Percentiles rank a stretch among this genome's conserved stretches.
These are phyloP conservation scores for Chrysodeixis includens DNA, from an alignment of 2,888 invertebrate genomes.

Conservation along the genomic window DNA sequence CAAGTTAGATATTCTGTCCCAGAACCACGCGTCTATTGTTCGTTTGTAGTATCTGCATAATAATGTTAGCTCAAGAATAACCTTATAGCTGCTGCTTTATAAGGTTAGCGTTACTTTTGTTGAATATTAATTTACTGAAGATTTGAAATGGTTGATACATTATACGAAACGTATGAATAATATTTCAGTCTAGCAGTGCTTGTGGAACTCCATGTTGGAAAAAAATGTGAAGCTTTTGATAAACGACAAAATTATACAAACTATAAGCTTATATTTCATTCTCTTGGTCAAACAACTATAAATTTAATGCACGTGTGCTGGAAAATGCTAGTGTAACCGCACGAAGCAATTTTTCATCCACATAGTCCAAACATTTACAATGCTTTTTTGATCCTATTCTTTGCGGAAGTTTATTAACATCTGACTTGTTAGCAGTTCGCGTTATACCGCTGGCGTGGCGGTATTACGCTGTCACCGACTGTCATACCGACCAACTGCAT, in stretches of 20 bases:
- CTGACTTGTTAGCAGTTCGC: conserved; percentile 55
- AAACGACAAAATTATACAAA: conserved; percentile 54
- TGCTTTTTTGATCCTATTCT: conserved; percentile 48
- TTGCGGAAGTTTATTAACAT: conserved; percentile 59
- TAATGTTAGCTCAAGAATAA: neutral
- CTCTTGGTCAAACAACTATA: conserved; percentile 40
- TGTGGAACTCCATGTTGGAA: conserved; percentile 9
- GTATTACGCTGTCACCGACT: conserved; percentile 58
- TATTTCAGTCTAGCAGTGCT: neutral
- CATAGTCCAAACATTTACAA: conserved; percentile 41
- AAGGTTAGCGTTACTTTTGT: neutral
- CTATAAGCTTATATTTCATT: conserved; percentile 33
- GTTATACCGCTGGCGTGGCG: conserved; percentile 40
- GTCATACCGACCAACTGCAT: conserved; percentile 52
- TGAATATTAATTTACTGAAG: neutral
- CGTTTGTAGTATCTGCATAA: neutral
- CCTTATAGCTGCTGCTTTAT: neutral
- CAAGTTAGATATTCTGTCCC: neutral
- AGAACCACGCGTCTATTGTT: conserved; percentile 1
- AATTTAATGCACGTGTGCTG: conserved; percentile 48
- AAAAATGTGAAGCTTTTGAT: conserved; percentile 37
- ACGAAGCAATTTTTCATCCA: conserved; percentile 51
- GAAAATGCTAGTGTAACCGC: conserved; percentile 36
- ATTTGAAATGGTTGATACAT: neutral
- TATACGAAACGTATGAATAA: neutral